Base-by-base conservation (phyloP, 2,797 vertebrate species). In the Artibeus jamaicensis region DNA sequence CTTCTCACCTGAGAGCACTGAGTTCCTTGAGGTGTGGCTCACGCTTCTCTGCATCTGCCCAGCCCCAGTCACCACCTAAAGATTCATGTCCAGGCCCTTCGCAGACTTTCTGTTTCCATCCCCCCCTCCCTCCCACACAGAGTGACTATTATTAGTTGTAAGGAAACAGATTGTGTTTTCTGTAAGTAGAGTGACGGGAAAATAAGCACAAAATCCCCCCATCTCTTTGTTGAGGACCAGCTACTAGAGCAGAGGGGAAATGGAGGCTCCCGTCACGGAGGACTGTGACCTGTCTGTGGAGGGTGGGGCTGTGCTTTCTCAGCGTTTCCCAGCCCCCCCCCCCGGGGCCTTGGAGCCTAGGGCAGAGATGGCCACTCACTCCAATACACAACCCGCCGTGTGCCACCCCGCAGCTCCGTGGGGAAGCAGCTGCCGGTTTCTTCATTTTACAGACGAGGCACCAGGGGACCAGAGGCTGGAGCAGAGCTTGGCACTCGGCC, bases 371-470 rank as follows among this genome's bases (percentile, higher is more conserved):
- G 34, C 73, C 19, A 21, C 67, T 67, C 10, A 29, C 26, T 0
- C 0, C 0, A 6, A 12, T 26, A 2, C 46, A 0, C 18, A 21
- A 9, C 1, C 46, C n/a, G 12, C 9, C 26, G 70, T 16, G 0
- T 55, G 29, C 10, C 24, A 26, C 22, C n/a, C 9, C 0, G 0
- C 32, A 34, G 48, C 67, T 18, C 89, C 21, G 1, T 16, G 68
- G 22, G 7, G 21, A 2, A n/a, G 16, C 4, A 10, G 22, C 22
- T 22, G 0, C 19, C 24, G 6, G 12, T 9, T 22, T 68, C 77
- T 67, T 67, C 55, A 67, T 76, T 71, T 44, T 48, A 44, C 29
- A 62, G n/a, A 39, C 4, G 11, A 42, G 15, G n/a, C 39, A 18
- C 48, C 48, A 55, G 42, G 77, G 83, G 50, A 32, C 5, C 3